A percentile compares a stretch with the other conserved stretches of the same genome.
Conservation (phyloP, 1,140 invertebrate species). For the Meloidogyne hapla region DNA sequence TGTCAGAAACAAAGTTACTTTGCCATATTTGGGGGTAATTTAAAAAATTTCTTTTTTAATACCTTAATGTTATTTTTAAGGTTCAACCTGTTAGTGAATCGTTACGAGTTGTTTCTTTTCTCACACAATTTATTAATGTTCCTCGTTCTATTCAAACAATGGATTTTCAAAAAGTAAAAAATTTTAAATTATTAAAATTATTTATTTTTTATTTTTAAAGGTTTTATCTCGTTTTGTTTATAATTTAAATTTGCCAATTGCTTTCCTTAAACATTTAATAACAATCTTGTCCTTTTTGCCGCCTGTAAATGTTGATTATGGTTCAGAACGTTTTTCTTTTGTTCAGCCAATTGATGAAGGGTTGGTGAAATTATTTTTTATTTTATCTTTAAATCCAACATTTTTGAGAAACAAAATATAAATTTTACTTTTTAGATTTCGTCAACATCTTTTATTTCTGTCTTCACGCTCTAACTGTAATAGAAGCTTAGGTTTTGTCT, state of each 20-base stretch:
- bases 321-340: conserved; percentile 10
- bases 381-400: too few species aligned
- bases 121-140: conserved; percentile 29
- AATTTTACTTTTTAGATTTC: neutral
- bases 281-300: conserved; percentile 1
- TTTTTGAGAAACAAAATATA: neutral
- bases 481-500: neutral
- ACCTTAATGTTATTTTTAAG: neutral
- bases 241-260: conserved; percentile 29
- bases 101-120: conserved; percentile 26
- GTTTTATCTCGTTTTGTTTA: conserved; percentile 30
- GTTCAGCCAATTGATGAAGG: neutral
- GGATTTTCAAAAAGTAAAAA: conserved; percentile 21
- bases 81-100: conserved; percentile 27
- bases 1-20: neutral
- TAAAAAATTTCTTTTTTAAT: neutral
- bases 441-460: neutral
- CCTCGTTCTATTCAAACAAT: conserved; percentile 25
- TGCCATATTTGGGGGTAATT: conserved; percentile 16
- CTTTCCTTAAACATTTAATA: conserved; percentile 23
- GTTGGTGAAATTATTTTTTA: neutral
- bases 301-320: conserved; percentile 28
- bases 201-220: conserved; percentile 7
- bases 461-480: neutral
- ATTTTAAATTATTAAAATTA: neutral